A percentile compares a stretch with the other conserved stretches of the same genome.
Evolutionary conservation across 2,797 vertebrate genomes (phyloP).

Genomic region (Eupleurogrammus muticus): DNA sequence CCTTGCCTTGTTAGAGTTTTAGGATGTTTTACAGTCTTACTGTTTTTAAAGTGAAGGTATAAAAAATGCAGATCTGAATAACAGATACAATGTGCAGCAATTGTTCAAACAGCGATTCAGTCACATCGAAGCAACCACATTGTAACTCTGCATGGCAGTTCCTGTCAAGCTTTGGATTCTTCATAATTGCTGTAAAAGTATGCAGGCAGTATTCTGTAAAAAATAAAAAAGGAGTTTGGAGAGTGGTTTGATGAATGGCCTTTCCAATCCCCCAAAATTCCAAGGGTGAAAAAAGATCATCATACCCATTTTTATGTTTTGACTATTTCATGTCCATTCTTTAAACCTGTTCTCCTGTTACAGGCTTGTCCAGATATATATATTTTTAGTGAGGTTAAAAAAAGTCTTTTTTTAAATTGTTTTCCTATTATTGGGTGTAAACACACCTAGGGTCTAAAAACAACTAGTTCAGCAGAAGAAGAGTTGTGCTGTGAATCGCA

Average conservation of each 20-base stretch:
- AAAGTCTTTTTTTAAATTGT: too few relatives aligned
- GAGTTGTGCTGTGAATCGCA: slow-evolving; percentile 10
- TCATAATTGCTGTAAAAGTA: neutral
- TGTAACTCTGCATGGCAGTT: neutral
- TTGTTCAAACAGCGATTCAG: neutral
- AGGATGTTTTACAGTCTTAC: neutral
- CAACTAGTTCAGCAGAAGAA: slow-evolving; percentile 7
- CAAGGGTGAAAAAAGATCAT: too few relatives aligned
- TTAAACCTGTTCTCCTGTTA: too few relatives aligned
- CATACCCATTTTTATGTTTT: too few relatives aligned
- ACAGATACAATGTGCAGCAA: neutral
- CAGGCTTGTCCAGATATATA: too few relatives aligned
- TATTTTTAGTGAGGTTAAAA: too few relatives aligned
- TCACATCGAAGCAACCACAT: neutral
- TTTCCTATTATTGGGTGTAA: too few relatives aligned
- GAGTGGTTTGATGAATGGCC: too few relatives aligned
- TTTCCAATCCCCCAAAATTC: too few relatives aligned
- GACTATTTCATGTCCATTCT: too few relatives aligned
- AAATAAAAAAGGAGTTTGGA: too few relatives aligned
- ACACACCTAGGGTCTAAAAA: neutral
- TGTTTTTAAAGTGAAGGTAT: neutral
- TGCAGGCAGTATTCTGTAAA: neutral
- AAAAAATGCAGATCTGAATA: neutral
- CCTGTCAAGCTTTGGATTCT: too few relatives aligned
- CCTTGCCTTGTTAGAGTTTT: neutral